Percentiles rank a stretch among this genome's conserved stretches.
Conservation (phyloP, 1,140 invertebrate genomes). For the Lerema accius region DNA sequence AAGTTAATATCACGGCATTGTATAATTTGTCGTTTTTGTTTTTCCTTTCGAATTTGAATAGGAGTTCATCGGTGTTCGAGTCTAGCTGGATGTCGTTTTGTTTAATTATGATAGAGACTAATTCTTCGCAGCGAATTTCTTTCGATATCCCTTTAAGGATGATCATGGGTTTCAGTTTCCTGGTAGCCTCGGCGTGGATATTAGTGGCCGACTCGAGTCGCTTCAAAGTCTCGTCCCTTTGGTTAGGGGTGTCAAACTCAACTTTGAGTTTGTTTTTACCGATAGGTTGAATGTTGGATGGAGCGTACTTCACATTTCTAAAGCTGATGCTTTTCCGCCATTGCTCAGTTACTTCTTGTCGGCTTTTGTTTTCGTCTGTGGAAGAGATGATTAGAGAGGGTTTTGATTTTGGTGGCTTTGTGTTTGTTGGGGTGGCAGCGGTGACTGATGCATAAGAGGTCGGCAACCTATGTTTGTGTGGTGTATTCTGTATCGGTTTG, state of each 20-base stretch:
- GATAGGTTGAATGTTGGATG: conserved; percentile 9
- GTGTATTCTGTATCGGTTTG: too few relatives aligned
- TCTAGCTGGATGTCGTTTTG: too few relatives aligned
- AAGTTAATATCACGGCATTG: too few relatives aligned
- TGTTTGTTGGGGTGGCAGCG: neutral
- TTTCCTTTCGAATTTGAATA: too few relatives aligned
- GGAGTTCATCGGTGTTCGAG: too few relatives aligned
- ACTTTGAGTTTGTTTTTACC: too few relatives aligned
- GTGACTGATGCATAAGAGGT: too few relatives aligned
- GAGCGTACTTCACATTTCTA: conserved; percentile 7
- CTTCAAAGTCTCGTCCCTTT: conserved; percentile 27
- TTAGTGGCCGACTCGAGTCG: neutral
- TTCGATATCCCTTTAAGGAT: conserved; percentile 15
- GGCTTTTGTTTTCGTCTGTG: neutral
- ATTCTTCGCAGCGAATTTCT: too few relatives aligned
- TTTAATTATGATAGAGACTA: too few relatives aligned
- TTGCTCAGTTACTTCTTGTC: neutral
- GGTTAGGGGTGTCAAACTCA: too few relatives aligned
- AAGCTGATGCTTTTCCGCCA: conserved; percentile 14
- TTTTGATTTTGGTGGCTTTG: neutral
- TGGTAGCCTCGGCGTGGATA: neutral
- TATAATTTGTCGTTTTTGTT: too few relatives aligned
- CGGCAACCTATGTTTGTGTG: too few relatives aligned
- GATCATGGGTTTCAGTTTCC: conserved; percentile 17
- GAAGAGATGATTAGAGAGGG: conserved; percentile 1